A percentile compares a stretch with the other conserved stretches of the same genome.
Evolutionary conservation across 2,797 vertebrate genomes (phyloP).

Genomic region (Cottoperca gobio): DNA sequence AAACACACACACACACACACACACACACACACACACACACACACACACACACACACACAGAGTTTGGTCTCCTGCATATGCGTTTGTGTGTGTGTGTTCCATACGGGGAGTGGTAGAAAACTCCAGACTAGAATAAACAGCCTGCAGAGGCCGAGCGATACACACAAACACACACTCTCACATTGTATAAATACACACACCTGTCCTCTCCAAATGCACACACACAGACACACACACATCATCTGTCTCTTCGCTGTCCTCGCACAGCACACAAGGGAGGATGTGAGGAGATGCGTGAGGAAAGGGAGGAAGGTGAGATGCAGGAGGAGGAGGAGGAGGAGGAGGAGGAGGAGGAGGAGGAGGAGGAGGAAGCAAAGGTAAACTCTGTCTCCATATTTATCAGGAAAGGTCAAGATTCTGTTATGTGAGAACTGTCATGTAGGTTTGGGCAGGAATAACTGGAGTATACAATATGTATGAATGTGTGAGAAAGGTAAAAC

Average conservation of each 20-base stretch:
- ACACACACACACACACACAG: too few species aligned
- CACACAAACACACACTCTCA: conserved; percentile 9
- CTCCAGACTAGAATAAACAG: conserved; percentile 57
- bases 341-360: conserved; percentile 31
- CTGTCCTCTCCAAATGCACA: conserved; percentile 31
- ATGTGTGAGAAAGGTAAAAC: conserved; percentile 28
- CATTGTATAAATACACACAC: conserved; percentile 9
- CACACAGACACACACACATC: conserved; percentile 32
- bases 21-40: conserved; percentile 11
- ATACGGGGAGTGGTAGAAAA: conserved; percentile 33
- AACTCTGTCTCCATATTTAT: conserved; percentile 57
- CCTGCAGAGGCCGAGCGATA: conserved; percentile 43
- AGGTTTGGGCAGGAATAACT: conserved; percentile 34
- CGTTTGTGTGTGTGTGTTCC: conserved; percentile 30
- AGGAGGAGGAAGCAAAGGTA: conserved; percentile 44
- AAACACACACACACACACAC: conserved; percentile 16
- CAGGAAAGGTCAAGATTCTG: conserved; percentile 62
- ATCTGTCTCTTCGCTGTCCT: conserved; percentile 37
- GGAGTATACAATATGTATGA: conserved; percentile 58
- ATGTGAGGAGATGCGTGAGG: conserved; percentile 4
- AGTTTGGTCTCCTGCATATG: conserved; percentile 29
- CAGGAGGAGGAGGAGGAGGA: conserved; percentile 21
- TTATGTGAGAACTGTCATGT: conserved; percentile 35
- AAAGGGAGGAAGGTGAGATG: conserved; percentile 26
- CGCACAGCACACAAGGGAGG: conserved; percentile 35